A percentile compares a stretch with the other conserved stretches of the same genome.
phyloP scores from a whole-genome alignment of 2,888 invertebrate genomes.

The Hirtodrosophila cameraria region DNA sequence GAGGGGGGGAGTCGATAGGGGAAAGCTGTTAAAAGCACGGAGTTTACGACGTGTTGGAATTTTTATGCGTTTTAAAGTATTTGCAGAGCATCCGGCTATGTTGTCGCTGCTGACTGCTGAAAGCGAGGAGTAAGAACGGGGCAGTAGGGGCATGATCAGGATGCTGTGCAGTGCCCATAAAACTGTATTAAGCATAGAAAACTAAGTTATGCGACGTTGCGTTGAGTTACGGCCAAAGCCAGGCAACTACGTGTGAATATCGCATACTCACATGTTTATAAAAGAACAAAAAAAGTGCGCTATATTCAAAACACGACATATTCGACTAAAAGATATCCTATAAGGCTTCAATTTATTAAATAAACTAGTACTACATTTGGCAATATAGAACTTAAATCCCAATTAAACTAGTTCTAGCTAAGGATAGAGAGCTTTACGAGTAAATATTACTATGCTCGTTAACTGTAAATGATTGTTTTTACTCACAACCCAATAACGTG shows the following conservation, averaged over 20 bases:
- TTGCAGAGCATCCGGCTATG: constrained; percentile 55
- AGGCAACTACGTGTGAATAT: constrained; percentile 52
- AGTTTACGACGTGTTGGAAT: constrained; percentile 78
- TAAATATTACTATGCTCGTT: too few relatives aligned
- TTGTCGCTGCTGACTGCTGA: constrained; percentile 40
- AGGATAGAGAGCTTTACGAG: too few relatives aligned
- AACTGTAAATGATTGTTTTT: too few relatives aligned
- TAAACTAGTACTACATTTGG: too few relatives aligned
- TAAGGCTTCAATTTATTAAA: too few relatives aligned
- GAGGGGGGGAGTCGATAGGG: constrained; percentile 5
- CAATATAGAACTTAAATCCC: too few relatives aligned
- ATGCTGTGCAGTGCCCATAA: constrained; percentile 59
- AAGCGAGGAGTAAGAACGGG: neutral
- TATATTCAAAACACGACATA: neutral
- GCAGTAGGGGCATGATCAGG: constrained; percentile 11
- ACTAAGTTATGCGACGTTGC: constrained; percentile 72
- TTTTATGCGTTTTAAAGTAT: constrained; percentile 78
- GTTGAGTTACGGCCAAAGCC: constrained; percentile 65
- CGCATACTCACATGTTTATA: constrained; percentile 35
- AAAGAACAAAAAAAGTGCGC: constrained; percentile 16
- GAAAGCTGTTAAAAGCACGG: constrained; percentile 62
- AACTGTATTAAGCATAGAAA: constrained; percentile 76
- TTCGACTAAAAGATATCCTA: constrained; percentile 2
- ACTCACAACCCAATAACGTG: too few relatives aligned
- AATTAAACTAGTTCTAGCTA: too few relatives aligned